These are phyloP conservation scores for Caretta caretta DNA, from an alignment of 2,113 vertebrate genomes.

Conservation along the genomic window DNA sequence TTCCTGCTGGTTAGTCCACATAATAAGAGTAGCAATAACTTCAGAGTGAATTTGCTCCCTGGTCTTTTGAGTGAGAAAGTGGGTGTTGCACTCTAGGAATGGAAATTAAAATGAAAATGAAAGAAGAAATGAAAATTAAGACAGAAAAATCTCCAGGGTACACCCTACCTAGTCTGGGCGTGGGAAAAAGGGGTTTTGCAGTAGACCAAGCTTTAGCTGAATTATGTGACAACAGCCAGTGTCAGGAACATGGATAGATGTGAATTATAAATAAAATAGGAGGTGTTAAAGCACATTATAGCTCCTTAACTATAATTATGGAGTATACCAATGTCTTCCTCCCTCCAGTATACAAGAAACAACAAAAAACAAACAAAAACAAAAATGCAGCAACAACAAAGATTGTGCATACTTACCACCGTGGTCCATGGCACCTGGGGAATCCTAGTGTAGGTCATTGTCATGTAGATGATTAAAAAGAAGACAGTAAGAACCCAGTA, in stretches of 20 bases:
- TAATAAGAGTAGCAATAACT: background rate
- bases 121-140: background rate
- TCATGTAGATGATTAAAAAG: slow-evolving; percentile 91
- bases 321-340: background rate
- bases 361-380: background rate
- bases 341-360: background rate
- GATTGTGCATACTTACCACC: slow-evolving; percentile 81
- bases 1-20: background rate
- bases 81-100: background rate
- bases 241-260: background rate
- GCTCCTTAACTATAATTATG: background rate
- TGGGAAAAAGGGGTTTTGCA: background rate
- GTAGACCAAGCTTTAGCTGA: background rate
- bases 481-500: slow-evolving; percentile 92
- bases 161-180: background rate
- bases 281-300: background rate
- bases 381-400: slow-evolving; percentile 2
- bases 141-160: background rate
- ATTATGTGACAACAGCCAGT: background rate
- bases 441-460: slow-evolving; percentile 87
- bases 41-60: background rate
- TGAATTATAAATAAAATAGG: background rate
- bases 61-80: background rate
- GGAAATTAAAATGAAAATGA: background rate
- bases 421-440: slow-evolving; percentile 90